Percentiles rank a stretch among this genome's conserved stretches.
Evolutionary conservation across 1,140 invertebrate genomes (phyloP).

Genomic region (Caenorhabditis inopinata): DNA sequence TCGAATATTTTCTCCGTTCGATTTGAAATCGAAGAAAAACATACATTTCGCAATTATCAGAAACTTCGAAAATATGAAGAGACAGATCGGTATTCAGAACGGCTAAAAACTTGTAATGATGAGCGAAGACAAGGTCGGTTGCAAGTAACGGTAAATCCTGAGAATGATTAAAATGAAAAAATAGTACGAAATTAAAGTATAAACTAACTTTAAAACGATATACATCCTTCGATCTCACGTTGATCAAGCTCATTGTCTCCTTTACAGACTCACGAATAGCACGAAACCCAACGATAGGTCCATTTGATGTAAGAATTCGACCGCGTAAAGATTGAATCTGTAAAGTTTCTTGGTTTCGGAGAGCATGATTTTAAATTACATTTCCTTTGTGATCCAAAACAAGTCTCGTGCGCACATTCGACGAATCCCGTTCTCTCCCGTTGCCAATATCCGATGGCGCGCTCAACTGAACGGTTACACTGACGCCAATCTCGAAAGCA

Average conservation of each 20-base stretch:
- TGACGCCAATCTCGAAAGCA: not conserved
- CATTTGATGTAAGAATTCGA: not conserved
- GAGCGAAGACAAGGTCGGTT: not conserved
- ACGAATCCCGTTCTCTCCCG: conserved; percentile 26
- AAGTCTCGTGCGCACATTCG: conserved; percentile 6
- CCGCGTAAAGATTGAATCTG: conserved; percentile 13
- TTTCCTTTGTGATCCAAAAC: conserved; percentile 19
- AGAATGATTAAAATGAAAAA: not conserved
- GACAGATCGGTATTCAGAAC: not conserved
- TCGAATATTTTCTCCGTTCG: no score
- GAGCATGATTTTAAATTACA: not conserved
- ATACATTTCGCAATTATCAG: not conserved
- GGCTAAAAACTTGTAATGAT: not conserved
- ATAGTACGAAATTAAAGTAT: not conserved
- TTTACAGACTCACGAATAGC: not conserved
- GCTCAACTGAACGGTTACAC: not conserved
- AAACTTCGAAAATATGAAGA: not conserved
- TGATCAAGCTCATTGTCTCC: not conserved
- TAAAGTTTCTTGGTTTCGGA: no score
- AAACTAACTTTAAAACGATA: not conserved
- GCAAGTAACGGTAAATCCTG: not conserved
- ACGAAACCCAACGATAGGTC: not conserved
- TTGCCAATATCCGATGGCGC: conserved; percentile 2
- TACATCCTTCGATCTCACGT: not conserved
- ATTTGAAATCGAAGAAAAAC: not conserved